phyloP scores from a whole-genome alignment of 2,888 invertebrate genomes.

The Terebella lapidaria region DNA sequence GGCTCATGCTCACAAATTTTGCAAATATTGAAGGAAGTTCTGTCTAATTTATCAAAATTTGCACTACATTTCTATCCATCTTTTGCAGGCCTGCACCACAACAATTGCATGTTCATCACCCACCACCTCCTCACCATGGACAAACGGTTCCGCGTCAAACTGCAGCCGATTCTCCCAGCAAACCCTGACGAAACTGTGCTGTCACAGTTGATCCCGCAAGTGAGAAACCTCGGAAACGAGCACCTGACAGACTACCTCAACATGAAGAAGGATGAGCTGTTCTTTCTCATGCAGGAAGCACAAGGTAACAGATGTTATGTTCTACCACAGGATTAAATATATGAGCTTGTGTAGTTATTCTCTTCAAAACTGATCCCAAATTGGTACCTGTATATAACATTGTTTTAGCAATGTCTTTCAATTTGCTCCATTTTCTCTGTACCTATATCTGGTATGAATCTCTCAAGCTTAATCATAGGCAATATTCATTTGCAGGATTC shows the following conservation, averaged over 20 bases:
- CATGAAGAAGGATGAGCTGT: slow-evolving; percentile 18
- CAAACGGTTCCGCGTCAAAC: slow-evolving; percentile 17
- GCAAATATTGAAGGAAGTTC: too few relatives aligned
- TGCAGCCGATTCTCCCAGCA: background rate
- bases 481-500: slow-evolving; percentile 19
- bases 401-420: too few relatives aligned
- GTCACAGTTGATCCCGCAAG: slow-evolving; percentile 17
- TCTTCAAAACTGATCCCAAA: too few relatives aligned
- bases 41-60: too few relatives aligned
- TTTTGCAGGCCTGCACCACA: slow-evolving; percentile 25
- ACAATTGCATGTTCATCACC: slow-evolving; percentile 28
- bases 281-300: slow-evolving; percentile 13
- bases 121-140: slow-evolving; percentile 26
- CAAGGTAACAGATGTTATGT: slow-evolving; percentile 17
- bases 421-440: too few relatives aligned
- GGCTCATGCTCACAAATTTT: too few relatives aligned
- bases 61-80: too few relatives aligned
- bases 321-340: too few relatives aligned
- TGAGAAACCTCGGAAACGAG: slow-evolving; percentile 23
- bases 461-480: too few relatives aligned
- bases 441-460: too few relatives aligned
- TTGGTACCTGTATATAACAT: too few relatives aligned
- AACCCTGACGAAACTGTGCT: slow-evolving; percentile 10
- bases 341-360: background rate
- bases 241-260: slow-evolving; percentile 19